Base-by-base conservation (phyloP, 64 coral and sea anemone species). In the Montipora foliosa region DNA sequence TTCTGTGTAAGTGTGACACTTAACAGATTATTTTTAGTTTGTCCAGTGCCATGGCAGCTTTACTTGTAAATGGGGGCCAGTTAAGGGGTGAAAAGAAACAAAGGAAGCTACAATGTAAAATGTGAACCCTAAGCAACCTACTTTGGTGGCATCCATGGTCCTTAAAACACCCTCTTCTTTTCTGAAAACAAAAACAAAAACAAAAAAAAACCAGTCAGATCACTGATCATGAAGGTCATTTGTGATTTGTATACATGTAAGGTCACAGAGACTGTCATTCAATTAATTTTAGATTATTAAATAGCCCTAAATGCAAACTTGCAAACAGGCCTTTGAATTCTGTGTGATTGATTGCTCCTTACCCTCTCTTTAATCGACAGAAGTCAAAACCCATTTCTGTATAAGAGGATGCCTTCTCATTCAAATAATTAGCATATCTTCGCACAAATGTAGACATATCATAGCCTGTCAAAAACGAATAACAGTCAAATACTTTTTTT, bases 371-470 rank as follows among this genome's bases (percentile, higher is more conserved):
- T 5, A 95, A 10, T 88, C 97, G 75, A 74, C 97, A 98, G 88
- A 98, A 98, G 78, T 98, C 97, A 94, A 95, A 95, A 58, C 94
- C 97, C 88, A 95, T 93, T 60, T 93, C 95, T 95, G 81, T 89
- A 88, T 98, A 98, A 16, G 91, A 93, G 47, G 74, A 71, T 47
- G 97, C 97, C 83, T 98, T 98, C 84, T 95, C 83, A 89, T 93
- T 98, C 45, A 98, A 87, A 67, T 95, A 98, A 72, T 83, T 88
- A 15, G 91, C 92, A 88, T 98, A 98, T 76, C 97, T 80, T 16
- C 97, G 75, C 6, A 98, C 94, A 95, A 98, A 98, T 66, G 91
- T 95, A 84, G 97, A 98, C 97, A 98, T 98, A 59, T 98, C 97
- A 91, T 98, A 98, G 19, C 97, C 97, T 98, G 47, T 44, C 78